Evolutionary conservation across 2,888 invertebrate species (phyloP).

Genomic region (Drosophila sordidapex): DNA sequence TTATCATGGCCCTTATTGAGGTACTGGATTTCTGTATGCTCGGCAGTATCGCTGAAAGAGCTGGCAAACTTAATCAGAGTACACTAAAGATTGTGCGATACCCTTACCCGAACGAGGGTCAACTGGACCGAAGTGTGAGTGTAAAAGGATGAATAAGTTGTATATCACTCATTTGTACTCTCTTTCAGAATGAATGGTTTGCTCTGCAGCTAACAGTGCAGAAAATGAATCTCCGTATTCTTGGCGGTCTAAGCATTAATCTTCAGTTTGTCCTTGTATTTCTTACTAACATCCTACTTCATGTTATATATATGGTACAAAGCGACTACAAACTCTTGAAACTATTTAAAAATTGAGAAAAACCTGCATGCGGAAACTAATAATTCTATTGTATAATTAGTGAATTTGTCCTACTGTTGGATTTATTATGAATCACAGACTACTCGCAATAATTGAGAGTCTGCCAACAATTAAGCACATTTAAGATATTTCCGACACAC

Average conservation of each 20-base stretch:
- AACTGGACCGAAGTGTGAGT: slow-evolving; percentile 35
- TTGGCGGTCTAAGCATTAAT: slow-evolving; percentile 32
- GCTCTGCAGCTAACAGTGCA: slow-evolving; percentile 32
- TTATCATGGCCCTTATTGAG: background rate
- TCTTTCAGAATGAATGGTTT: slow-evolving; percentile 39
- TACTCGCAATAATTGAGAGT: slow-evolving; percentile 6
- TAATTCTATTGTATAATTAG: no score
- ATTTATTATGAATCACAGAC: background rate
- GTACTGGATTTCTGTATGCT: background rate
- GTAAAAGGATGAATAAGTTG: background rate
- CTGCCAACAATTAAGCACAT: slow-evolving; percentile 5
- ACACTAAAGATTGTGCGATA: slow-evolving; percentile 21
- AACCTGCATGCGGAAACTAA: background rate
- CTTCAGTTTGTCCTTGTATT: slow-evolving; percentile 1
- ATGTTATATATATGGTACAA: slow-evolving; percentile 38
- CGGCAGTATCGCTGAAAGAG: background rate
- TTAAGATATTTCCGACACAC: slow-evolving; percentile 14
- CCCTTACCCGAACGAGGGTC: background rate
- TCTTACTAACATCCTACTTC: background rate
- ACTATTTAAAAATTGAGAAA: no score
- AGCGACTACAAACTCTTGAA: slow-evolving; percentile 13
- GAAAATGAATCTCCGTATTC: slow-evolving; percentile 11
- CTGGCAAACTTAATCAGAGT: background rate
- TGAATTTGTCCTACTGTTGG: no score
- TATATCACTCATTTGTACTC: background rate